Evolutionary conservation across 2,888 invertebrate genomes (phyloP).

Genomic region (Temnothorax unifasciatus): DNA sequence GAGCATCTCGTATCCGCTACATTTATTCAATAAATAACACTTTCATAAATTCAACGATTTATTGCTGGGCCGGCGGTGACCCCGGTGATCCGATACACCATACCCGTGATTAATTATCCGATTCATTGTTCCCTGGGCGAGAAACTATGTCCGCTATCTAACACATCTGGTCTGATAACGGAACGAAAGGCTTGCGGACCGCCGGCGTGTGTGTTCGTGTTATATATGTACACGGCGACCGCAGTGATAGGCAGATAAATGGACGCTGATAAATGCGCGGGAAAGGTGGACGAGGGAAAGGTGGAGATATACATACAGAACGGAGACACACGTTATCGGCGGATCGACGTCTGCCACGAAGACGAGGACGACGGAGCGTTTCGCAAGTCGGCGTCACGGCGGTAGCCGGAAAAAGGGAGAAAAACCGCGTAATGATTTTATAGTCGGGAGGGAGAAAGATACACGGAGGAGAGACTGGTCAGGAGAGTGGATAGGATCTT

Average conservation of each 20-base stretch:
- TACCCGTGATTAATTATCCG: constrained; percentile 67
- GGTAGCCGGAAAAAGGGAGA: constrained; percentile 51
- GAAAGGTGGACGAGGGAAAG: constrained; percentile 69
- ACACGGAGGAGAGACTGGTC: constrained; percentile 31
- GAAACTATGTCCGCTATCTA: constrained; percentile 67
- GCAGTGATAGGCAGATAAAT: constrained; percentile 75
- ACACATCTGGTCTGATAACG: constrained; percentile 66
- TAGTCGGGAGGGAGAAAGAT: constrained; percentile 37
- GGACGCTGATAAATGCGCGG: constrained; percentile 76
- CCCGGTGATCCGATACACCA: constrained; percentile 52
- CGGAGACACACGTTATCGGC: constrained; percentile 64
- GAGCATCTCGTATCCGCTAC: constrained; percentile 13
- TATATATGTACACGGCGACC: constrained; percentile 45
- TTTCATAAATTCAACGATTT: constrained; percentile 56
- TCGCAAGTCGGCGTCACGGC: constrained; percentile 69
- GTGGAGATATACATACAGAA: constrained; percentile 61
- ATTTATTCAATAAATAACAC: constrained; percentile 58
- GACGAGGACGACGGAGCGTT: constrained; percentile 62
- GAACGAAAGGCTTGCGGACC: constrained; percentile 64
- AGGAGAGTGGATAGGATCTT: constrained; percentile 52
- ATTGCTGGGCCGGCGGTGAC: constrained; percentile 56
- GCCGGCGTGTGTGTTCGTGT: constrained; percentile 45
- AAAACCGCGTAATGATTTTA: constrained; percentile 47
- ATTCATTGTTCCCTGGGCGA: constrained; percentile 69
- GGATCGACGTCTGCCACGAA: constrained; percentile 68